Percentiles rank a stretch among this genome's conserved stretches.
These are phyloP conservation scores for Anolis carolinensis DNA, from an alignment of 2,113 vertebrate genomes.

Conservation along the genomic window DNA sequence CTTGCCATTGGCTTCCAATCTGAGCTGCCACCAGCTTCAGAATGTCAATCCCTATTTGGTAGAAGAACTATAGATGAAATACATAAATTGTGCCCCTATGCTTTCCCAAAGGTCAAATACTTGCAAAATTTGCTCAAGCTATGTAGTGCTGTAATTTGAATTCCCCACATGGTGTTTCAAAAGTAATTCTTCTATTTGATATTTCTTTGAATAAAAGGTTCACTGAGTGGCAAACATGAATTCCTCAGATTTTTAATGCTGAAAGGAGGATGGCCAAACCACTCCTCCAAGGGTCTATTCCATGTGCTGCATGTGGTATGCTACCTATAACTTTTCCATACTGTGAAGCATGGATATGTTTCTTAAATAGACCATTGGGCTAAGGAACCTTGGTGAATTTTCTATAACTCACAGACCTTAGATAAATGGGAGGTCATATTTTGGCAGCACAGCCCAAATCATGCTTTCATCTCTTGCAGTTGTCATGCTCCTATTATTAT, in stretches of 20 bases:
- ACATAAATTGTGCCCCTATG: not conserved
- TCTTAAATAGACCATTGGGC: not conserved
- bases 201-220: not conserved
- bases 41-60: slow-evolving; percentile 88
- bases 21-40: slow-evolving; percentile 93
- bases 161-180: not conserved
- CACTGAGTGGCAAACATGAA: not conserved
- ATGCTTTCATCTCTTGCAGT: not conserved
- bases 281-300: not conserved
- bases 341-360: not conserved
- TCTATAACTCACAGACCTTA: not conserved
- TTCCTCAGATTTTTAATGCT: too few relatives aligned
- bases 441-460: not conserved
- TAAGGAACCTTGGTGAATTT: not conserved
- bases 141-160: too few relatives aligned
- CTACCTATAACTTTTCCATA: not conserved
- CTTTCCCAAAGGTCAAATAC: not conserved
- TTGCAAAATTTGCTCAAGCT: not conserved
- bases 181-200: not conserved
- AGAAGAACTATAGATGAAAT: slow-evolving; percentile 44
- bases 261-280: not conserved
- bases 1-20: slow-evolving; percentile 93
- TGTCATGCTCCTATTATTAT: not conserved
- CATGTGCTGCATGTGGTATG: not conserved
- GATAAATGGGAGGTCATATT: not conserved